Base-by-base conservation (phyloP, 1,140 invertebrate species). In the Pachyrhynchus sulphureomaculatus region DNA sequence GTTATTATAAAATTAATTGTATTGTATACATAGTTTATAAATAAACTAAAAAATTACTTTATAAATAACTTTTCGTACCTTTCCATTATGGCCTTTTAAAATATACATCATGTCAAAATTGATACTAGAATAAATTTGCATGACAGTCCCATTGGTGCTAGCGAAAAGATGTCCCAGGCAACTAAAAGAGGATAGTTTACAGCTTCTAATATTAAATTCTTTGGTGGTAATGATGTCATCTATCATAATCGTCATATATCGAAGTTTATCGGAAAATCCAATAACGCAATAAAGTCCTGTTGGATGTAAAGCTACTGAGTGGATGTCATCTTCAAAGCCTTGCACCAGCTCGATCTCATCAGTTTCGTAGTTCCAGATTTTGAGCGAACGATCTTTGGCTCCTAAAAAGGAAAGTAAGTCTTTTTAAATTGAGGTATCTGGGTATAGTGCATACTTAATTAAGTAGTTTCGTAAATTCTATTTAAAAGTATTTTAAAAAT, bases 361-460 rank as follows among this genome's bases (percentile, higher is more conserved):
- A 0, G 85, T 89, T 72, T 93, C 88, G 68, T 92, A 95, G 72
- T 96, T 93, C 93, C 94, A 96, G 10, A 97, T 82, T 41, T 90
- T 81, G 26, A 96, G 83, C 21, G 87, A 92, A 53, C 89, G 83
- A 75, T 97, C 94, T 9, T 82, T 70, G 13, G 17, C 26, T 18
- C 69, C 68, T 69, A 29, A 39, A 66, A 64, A 17, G 9, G 29
- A 23, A 45, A 45, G 10, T 6, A 10, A 13, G 17, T 18, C 8
- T 6, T 45, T 26, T 20, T n/a, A n/a, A n/a, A n/a, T n/a, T n/a
- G n/a, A n/a, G n/a, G n/a, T n/a, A n/a, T n/a, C n/a, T n/a, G n/a
- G n/a, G n/a, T n/a, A n/a, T n/a, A n/a, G n/a, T n/a, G n/a, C n/a
- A n/a, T n/a, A n/a, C n/a, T n/a, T n/a, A n/a, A n/a, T n/a, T n/a